Base-by-base conservation (phyloP, 53 echinoderm and acorn worm genomes). In the Astropecten irregularis region DNA sequence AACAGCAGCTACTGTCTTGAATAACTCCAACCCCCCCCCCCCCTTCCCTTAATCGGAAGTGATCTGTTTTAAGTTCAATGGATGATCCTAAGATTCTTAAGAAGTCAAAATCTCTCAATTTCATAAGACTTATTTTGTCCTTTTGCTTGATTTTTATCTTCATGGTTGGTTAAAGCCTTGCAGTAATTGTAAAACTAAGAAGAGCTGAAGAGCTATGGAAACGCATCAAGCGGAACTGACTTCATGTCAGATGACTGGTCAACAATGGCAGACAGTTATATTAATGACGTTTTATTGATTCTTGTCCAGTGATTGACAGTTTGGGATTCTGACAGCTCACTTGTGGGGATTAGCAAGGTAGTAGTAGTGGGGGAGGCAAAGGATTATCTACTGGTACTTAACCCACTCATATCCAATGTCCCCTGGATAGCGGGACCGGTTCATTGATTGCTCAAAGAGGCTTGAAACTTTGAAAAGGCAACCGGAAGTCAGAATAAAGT, bases 201-300 rank as follows among this genome's bases (percentile, higher is more conserved):
- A n/a, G n/a, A n/a, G n/a, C n/a, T n/a, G n/a, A n/a, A n/a, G n/a
- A n/a, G n/a, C n/a, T n/a, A n/a, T n/a, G 52, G 71, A 71, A 49
- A 52, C 13, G 9, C 50, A 62, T 34, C 62, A 15, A 48, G 47
- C 48, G 29, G 67, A 40, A 67, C 1, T 34, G n/a, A 8, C 15
- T 40, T 5, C 8, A 4, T 9, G 9, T 44, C 40, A 71, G 51
- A 32, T 10, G 35, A 3, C 36, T 37, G 1, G 30, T 53, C 30
- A 31, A 44, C 60, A 60, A 77, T 77, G 46, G 37, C 9, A 40
- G 26, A 77, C 77, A 60, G 59, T 60, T 60, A 77, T 60, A 77
- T 58, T 29, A 58, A 40, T 77, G 60, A 29, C 47, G 32, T 46
- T 30, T 42, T 33, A 60, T 44, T 47, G 60, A 31, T 60, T 56